Base-by-base conservation (phyloP, 2,797 vertebrate genomes). In the Bovichtus diacanthus region DNA sequence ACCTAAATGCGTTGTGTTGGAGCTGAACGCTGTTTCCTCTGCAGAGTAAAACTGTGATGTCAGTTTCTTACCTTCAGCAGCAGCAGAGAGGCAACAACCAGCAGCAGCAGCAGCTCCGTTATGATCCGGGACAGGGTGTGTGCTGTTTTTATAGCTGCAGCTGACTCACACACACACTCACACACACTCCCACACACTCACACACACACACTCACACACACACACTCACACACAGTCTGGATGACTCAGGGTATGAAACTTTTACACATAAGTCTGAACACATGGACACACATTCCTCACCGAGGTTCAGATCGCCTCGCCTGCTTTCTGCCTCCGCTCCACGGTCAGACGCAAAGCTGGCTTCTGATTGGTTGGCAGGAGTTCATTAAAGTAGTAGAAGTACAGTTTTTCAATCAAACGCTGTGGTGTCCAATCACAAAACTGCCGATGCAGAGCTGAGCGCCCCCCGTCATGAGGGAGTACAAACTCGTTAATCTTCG, bases 71-170 rank as follows among this genome's bases (percentile, higher is more conserved):
- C 91, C 91, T 85, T 82, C 39, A 80, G 79, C 27, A 74, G 66
- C 51, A 46, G 71, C n/a, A n/a, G n/a, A n/a, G n/a, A n/a, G n/a
- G n/a, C n/a, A n/a, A n/a, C n/a, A n/a, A n/a, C n/a, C n/a, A n/a
- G n/a, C n/a, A n/a, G n/a, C 72, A 81, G 76, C 74, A 83, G 80
- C 74, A 85, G 83, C 65, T 79, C 81, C 64, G 87, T 82, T 90
- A 81, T 87, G 84, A 73, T 31, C 81, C 73, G 0, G 61, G 46
- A 16, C 50, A 56, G 90, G 92, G 92, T 86, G 92, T 86, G 92
- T 87, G 91, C 88, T 74, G 67, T 74, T 92, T 91, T 93, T 91
- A 89, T 86, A 90, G n/a, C n/a, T n/a, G 68, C 71, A 81, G 43
- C 67, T 50, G 51, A 73, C 86, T 44, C 70, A 47, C 74, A 25